A percentile compares a stretch with the other conserved stretches of the same genome.
Evolutionary conservation across 2,113 vertebrate genomes (phyloP).

Genomic region (Nycticorax nycticorax): DNA sequence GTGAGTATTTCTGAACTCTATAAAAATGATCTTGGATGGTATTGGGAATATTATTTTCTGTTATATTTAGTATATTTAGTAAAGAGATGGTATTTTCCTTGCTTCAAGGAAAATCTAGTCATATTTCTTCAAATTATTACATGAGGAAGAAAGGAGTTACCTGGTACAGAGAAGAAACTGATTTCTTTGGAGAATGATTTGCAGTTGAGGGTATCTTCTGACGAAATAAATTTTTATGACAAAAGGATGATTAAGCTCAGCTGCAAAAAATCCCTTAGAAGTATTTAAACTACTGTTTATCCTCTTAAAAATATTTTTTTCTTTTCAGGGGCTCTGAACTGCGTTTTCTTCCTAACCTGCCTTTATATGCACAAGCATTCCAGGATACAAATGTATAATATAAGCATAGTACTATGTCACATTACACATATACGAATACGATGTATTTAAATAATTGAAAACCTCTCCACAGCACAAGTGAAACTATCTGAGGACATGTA

Average conservation of each 20-base stretch:
- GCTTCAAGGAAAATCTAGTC: not conserved
- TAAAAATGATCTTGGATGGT: not conserved
- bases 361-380: not conserved
- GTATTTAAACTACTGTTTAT: not conserved
- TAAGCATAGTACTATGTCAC: not conserved
- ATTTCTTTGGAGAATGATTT: not conserved
- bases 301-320: not conserved
- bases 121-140: not conserved
- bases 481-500: not conserved
- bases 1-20: not conserved
- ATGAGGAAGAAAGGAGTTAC: not conserved
- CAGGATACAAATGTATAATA: not conserved
- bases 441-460: not conserved
- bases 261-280: not conserved
- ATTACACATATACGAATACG: rapidly evolving
- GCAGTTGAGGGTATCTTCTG: not conserved
- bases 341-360: not conserved
- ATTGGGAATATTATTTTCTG: not conserved
- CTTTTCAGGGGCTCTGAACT: not conserved
- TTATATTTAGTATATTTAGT: not conserved
- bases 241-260: not conserved
- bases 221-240: not conserved
- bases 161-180: not conserved
- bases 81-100: not conserved
- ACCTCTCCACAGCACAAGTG: not conserved